These are phyloP conservation scores for Patella pellucida DNA, from an alignment of 2,888 invertebrate species.

Conservation along the genomic window DNA sequence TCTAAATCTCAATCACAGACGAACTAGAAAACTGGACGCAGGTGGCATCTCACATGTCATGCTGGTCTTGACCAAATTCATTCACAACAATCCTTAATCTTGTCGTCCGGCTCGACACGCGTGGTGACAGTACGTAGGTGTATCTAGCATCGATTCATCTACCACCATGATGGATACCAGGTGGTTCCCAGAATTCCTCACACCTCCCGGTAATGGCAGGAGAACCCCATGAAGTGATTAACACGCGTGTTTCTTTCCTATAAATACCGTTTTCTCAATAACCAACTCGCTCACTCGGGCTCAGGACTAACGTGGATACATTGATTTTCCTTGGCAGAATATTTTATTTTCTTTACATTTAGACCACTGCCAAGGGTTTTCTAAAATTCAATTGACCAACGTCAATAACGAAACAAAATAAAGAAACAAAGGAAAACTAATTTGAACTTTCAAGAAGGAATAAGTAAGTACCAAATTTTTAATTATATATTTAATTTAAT, in stretches of 20 bases:
- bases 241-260: not conserved
- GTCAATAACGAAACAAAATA: not conserved
- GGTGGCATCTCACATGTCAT: too few relatives aligned
- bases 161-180: too few relatives aligned
- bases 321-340: slow-evolving; percentile 14
- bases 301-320: slow-evolving; percentile 11
- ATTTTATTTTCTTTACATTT: not conserved
- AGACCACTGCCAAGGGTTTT: slow-evolving; percentile 5
- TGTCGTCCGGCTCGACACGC: too few relatives aligned
- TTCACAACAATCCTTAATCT: too few relatives aligned
- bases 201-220: too few relatives aligned
- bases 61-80: too few relatives aligned
- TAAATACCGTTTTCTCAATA: not conserved
- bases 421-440: not conserved
- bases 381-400: not conserved
- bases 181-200: too few relatives aligned
- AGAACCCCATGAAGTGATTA: too few relatives aligned
- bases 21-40: too few relatives aligned
- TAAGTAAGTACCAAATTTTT: not conserved
- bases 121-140: too few relatives aligned
- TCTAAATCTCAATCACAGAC: too few relatives aligned
- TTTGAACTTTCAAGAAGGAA: not conserved
- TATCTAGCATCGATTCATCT: too few relatives aligned
- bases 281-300: slow-evolving; percentile 20
- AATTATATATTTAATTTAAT: not conserved